Conservation (phyloP, 2,113 vertebrate genomes). For the Tychaedon coryphoeus region DNA sequence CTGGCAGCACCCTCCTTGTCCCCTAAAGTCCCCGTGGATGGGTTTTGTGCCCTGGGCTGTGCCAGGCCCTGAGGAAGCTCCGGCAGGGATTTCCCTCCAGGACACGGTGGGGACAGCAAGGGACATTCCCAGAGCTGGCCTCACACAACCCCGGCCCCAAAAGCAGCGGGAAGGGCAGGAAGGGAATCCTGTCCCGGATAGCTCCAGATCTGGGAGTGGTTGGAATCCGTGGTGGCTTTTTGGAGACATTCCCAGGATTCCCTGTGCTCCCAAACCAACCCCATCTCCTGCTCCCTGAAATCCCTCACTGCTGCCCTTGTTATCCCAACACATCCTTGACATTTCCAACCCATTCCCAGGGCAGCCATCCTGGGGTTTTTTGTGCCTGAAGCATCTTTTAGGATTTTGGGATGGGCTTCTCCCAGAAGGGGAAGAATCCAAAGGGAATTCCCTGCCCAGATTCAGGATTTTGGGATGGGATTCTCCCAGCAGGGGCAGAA, state of each 20-base stretch:
- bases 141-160: accelerated
- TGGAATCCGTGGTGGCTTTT: accelerated
- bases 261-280: neutral
- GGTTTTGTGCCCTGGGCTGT: neutral
- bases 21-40: neutral
- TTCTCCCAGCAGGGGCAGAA: neutral
- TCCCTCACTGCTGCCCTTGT: neutral
- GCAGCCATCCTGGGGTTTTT: neutral
- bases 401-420: neutral
- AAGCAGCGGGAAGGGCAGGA: neutral
- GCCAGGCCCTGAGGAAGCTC: no score
- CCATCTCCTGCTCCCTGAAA: accelerated
- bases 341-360: neutral
- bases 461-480: neutral
- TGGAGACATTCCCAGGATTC: neutral
- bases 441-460: neutral
- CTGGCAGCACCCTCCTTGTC: no score
- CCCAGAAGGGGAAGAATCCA: neutral
- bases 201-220: accelerated
- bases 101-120: accelerated
- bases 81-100: neutral
- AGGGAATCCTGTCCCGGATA: accelerated
- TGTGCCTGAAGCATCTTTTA: neutral
- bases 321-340: neutral
- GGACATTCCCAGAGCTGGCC: neutral